Evolutionary conservation across 1,140 invertebrate species (phyloP).

Genomic region (Teleogryllus occipitalis): DNA sequence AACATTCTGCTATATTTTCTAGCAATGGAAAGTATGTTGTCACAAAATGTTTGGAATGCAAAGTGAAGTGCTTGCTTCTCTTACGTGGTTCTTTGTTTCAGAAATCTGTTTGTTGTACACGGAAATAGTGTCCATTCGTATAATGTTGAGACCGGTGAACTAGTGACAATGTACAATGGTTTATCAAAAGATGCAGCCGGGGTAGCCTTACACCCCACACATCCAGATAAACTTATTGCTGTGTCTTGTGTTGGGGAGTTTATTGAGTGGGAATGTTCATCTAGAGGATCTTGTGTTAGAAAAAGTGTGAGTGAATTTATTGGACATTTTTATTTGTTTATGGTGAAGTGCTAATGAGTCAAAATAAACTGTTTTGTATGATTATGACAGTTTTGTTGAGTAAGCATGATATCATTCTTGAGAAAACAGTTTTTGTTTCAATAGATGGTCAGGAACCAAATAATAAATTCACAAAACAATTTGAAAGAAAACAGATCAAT

Average conservation of each 20-base stretch:
- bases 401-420: too few species aligned
- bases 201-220: background rate
- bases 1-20: background rate
- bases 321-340: too few species aligned
- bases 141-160: background rate
- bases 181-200: background rate
- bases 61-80: too few species aligned
- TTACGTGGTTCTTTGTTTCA: background rate
- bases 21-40: background rate
- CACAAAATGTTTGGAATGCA: background rate
- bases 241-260: background rate
- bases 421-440: too few species aligned
- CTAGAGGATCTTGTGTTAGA: too few species aligned
- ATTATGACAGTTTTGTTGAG: too few species aligned
- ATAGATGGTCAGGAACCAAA: too few species aligned
- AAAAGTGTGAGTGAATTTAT: too few species aligned
- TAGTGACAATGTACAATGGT: background rate
- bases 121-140: background rate
- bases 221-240: background rate
- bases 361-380: too few species aligned
- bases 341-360: too few species aligned
- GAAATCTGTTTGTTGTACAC: background rate
- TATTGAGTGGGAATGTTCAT: background rate
- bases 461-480: too few species aligned
- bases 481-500: too few species aligned